Base-by-base conservation (phyloP, 2,113 vertebrate species). In the Sapayoa aenigma region DNA sequence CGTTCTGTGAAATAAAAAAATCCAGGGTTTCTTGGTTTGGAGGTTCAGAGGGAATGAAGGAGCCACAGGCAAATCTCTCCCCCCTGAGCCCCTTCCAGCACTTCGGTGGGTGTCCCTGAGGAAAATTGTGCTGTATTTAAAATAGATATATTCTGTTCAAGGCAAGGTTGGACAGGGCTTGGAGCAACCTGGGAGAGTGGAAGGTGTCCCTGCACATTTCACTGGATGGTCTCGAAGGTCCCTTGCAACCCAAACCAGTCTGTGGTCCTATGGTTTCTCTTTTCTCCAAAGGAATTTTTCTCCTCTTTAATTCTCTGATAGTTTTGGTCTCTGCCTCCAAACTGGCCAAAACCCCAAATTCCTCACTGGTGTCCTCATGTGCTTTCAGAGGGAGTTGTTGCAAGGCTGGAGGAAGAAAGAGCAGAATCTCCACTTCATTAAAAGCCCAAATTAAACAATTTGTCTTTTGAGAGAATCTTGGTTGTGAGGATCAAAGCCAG, bases 51-150 rank as follows among this genome's bases (percentile, higher is more conserved):
- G 31, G 56, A 53, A 31, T 9, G 8, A 16, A 22, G 19, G 35
- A 67, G 24, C 31, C 33, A 3, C 42, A 9, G 31, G 23, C 0
- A 0, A 7, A 41, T 12, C 60, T 39, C 37, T 39, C 37, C 17
- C 39, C 14, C 60, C 60, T 62, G 59, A 39, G 35, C 37, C 25
- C 18, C 15, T 20, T 15, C 5, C 25, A 39, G 59, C 15, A 12
- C 56, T 33, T 55, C 11, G 1, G 17, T 3, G 46, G 27, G 46
- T 15, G 3, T 12, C 0, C 1, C 25, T 24, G 16, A 60, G 75
- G 69, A 33, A 65, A 39, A n/a, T 6, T 17, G 37, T 7, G 53
- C 17, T 37, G 2, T 11, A 4, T 5, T 69, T 30, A 22, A 69
- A 78, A 41, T 14, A 44, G 13, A 44, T 16, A 44, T 44, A 44